Evolutionary conservation across 1,140 invertebrate species (phyloP).

Genomic region (Rhagoletis pomonella): DNA sequence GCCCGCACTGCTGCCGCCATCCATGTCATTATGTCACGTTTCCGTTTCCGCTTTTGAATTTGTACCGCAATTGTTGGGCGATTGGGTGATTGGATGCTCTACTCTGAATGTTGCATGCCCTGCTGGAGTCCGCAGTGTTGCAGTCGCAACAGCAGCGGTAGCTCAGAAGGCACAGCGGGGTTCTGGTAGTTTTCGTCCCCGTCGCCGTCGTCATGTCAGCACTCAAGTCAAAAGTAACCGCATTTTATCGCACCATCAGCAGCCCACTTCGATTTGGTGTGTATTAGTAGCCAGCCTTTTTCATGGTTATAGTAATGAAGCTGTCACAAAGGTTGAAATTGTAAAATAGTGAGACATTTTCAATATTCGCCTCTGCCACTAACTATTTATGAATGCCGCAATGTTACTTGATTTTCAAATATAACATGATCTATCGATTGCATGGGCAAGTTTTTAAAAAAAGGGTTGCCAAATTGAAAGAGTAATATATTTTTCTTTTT

Average conservation of each 20-base stretch:
- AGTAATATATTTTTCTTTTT: neutral
- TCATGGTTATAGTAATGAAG: neutral
- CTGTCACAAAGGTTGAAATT: conserved; percentile 34
- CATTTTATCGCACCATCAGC: conserved; percentile 47
- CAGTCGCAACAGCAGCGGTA: neutral
- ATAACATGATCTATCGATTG: conserved; percentile 27
- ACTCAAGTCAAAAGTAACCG: conserved; percentile 15
- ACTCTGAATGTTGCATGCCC: neutral
- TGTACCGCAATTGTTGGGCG: conserved; percentile 47
- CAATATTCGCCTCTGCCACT: conserved; percentile 38
- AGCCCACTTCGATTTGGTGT: neutral
- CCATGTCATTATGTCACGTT: conserved; percentile 54
- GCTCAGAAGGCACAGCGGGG: neutral
- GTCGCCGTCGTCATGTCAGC: neutral
- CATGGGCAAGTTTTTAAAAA: neutral
- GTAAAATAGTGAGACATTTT: conserved; percentile 39
- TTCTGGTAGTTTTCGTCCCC: neutral
- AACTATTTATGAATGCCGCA: neutral
- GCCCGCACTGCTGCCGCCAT: neutral
- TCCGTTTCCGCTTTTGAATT: conserved; percentile 56
- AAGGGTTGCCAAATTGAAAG: neutral
- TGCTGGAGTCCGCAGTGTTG: neutral
- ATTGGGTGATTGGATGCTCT: neutral
- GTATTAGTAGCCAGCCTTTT: neutral
- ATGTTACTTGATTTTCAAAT: conserved; percentile 24